Percentiles rank a stretch among this genome's conserved stretches.
phyloP scores from a whole-genome alignment of 2,888 invertebrate genomes.

The Arrhopalites spinosus region DNA sequence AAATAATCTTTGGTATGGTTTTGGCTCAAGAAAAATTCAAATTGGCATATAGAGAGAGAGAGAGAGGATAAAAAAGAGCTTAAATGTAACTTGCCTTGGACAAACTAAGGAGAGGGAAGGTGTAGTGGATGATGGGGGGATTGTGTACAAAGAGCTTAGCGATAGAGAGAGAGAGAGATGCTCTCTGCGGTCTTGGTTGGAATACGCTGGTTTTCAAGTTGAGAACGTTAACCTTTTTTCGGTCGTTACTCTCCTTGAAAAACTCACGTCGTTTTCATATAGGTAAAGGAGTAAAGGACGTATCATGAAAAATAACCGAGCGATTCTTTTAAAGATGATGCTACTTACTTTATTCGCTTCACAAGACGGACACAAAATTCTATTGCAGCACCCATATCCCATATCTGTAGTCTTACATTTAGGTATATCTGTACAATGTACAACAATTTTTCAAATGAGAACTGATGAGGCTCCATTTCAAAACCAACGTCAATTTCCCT shows the following conservation, averaged over 20 bases:
- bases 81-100: constrained; percentile 36
- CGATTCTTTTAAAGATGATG: not conserved
- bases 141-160: not conserved
- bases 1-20: no score
- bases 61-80: not conserved
- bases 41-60: not conserved
- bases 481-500: constrained; percentile 23
- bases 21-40: no score
- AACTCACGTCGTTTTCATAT: constrained; percentile 33
- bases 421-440: no score
- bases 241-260: constrained; percentile 47
- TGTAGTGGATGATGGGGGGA: not conserved
- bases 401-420: not conserved
- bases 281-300: no score
- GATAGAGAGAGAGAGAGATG: not conserved
- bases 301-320: not conserved
- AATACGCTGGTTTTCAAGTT: not conserved
- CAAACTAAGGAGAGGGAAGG: not conserved
- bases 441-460: not conserved
- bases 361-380: not conserved
- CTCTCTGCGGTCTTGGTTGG: constrained; percentile 11
- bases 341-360: not conserved
- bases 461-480: constrained; percentile 19
- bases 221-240: constrained; percentile 44
- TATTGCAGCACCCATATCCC: constrained; percentile 7